These are phyloP conservation scores for Parapristionchus giblindavisi DNA, from an alignment of 2,888 invertebrate species.

Conservation along the genomic window DNA sequence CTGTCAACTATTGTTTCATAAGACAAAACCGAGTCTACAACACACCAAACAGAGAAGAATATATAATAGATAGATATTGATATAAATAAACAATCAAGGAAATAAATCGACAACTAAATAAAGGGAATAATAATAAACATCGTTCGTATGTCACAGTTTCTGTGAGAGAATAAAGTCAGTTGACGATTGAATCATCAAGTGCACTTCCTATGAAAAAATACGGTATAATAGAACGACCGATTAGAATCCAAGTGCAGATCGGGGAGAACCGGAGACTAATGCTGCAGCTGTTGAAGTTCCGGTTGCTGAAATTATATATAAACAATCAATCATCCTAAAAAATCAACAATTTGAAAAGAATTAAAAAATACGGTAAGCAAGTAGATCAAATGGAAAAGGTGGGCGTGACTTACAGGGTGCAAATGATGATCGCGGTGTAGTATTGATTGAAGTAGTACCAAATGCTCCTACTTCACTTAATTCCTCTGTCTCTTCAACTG, in stretches of 20 bases:
- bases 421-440: conserved; percentile 10
- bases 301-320: not conserved
- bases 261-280: conserved; percentile 21
- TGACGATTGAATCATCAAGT: no score
- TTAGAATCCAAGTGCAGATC: conserved; percentile 24
- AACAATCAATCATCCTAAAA: not conserved
- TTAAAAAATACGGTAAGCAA: not conserved
- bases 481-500: conserved; percentile 53
- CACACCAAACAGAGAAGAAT: no score
- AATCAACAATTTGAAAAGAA: not conserved
- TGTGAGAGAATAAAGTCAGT: not conserved
- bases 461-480: conserved; percentile 17
- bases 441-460: conserved; percentile 17
- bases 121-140: not conserved
- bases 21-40: no score
- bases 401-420: conserved; percentile 4
- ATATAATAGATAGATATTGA: no score
- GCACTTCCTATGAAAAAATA: not conserved
- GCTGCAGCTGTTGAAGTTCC: conserved; percentile 8
- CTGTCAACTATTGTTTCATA: no score
- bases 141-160: not conserved
- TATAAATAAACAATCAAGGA: not conserved
- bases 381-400: not conserved
- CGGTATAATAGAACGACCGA: conserved; percentile 2
- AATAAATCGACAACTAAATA: not conserved